A percentile compares a stretch with the other conserved stretches of the same genome.
These are phyloP conservation scores for Cryptomyrus ogoouensis DNA, from an alignment of 2,113 vertebrate species.

Conservation along the genomic window DNA sequence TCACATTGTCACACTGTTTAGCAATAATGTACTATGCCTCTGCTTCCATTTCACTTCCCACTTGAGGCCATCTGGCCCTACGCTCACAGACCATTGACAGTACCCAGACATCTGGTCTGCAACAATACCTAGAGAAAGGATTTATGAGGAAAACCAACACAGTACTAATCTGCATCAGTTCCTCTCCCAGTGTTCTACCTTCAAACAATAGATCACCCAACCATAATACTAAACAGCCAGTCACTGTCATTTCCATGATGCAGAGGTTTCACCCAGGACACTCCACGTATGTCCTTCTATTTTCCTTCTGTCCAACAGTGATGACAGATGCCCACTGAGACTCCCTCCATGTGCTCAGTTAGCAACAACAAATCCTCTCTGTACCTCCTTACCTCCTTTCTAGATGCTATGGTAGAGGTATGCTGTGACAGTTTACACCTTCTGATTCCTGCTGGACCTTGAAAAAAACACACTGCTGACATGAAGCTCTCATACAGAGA, in stretches of 20 bases:
- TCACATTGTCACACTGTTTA: not conserved
- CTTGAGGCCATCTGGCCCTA: not conserved
- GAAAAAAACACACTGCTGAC: not conserved
- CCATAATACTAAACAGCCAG: not conserved
- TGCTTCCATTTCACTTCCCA: not conserved
- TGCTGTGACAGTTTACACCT: not conserved
- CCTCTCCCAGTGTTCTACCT: not conserved
- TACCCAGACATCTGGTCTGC: not conserved
- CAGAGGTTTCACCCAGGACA: not conserved
- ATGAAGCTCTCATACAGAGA: not conserved
- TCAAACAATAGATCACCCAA: not conserved
- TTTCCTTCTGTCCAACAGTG: not conserved
- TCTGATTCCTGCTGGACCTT: not conserved
- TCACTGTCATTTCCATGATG: not conserved
- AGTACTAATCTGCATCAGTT: not conserved
- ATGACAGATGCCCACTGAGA: not conserved
- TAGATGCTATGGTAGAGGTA: not conserved
- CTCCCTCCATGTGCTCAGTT: not conserved
- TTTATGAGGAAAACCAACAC: not conserved
- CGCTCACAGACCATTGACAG: not conserved
- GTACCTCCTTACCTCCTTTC: not conserved
- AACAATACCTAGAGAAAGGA: not conserved
- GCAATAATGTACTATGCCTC: not conserved
- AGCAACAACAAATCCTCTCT: not conserved
- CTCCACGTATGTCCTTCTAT: not conserved